Percentiles rank a stretch among this genome's conserved stretches.
phyloP scores from a whole-genome alignment of 2,113 vertebrate species.

The Elachura formosa region DNA sequence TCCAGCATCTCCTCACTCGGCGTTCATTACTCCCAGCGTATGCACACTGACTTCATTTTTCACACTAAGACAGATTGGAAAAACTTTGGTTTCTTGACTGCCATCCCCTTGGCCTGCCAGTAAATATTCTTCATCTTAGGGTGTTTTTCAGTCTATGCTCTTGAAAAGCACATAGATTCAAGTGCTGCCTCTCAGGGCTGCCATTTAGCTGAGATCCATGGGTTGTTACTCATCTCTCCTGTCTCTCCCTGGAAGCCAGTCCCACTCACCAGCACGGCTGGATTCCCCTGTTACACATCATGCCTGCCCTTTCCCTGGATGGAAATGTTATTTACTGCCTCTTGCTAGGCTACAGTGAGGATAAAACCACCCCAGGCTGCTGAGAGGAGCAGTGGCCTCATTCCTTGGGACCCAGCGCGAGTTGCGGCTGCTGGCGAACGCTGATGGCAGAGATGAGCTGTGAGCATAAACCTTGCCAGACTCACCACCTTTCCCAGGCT shows the following conservation, averaged over 20 bases:
- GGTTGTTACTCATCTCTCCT: neutral
- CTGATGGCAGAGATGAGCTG: neutral
- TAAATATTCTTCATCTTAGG: neutral
- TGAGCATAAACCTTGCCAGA: neutral
- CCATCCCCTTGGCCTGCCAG: neutral
- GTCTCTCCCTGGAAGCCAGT: neutral
- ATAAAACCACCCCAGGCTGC: neutral
- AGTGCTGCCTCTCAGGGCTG: neutral
- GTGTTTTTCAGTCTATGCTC: too few relatives aligned
- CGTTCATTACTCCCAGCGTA: neutral
- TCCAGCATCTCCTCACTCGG: neutral
- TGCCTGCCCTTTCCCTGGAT: neutral
- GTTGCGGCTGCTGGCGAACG: neutral
- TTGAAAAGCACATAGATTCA: neutral
- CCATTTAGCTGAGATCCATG: neutral
- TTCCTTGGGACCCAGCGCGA: rapidly evolving
- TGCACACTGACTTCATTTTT: neutral
- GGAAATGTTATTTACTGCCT: conserved; percentile 30
- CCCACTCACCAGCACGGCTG: neutral
- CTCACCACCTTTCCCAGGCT: neutral
- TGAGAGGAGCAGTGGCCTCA: neutral
- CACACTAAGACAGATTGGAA: neutral
- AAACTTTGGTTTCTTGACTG: neutral
- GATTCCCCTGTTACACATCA: neutral
- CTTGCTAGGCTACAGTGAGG: neutral